Percentiles rank a stretch among this genome's conserved stretches.
phyloP scores from a whole-genome alignment of 2,113 vertebrate species.

The Dascyllus trimaculatus region DNA sequence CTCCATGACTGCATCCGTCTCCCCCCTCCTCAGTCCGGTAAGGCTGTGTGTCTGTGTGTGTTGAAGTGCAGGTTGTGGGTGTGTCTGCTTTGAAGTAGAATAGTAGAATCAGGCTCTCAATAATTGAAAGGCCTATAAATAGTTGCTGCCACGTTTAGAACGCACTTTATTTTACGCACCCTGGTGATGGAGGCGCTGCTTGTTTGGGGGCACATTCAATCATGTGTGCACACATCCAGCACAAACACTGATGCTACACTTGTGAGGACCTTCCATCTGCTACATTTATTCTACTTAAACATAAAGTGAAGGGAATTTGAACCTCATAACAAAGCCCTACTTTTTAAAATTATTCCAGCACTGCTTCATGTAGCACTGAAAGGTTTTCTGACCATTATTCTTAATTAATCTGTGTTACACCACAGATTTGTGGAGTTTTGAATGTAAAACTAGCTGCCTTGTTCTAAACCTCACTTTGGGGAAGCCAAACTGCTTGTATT shows the following conservation, averaged over 20 bases:
- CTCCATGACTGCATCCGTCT: constrained; percentile 17
- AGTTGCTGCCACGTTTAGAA: constrained; percentile 70
- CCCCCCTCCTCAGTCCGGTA: background rate
- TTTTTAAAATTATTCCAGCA: no score
- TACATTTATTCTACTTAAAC: background rate
- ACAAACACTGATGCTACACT: background rate
- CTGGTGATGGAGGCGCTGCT: background rate
- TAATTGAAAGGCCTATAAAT: constrained; percentile 69
- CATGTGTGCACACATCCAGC: background rate
- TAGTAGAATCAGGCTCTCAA: constrained; percentile 41
- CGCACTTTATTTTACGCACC: constrained; percentile 57
- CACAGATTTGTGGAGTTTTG: no score
- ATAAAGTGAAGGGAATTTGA: background rate
- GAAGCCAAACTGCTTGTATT: no score
- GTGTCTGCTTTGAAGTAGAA: constrained; percentile 46
- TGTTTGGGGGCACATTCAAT: constrained; percentile 2
- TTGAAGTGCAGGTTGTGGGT: background rate
- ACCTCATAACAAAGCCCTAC: no score
- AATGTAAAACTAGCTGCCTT: no score
- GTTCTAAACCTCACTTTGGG: no score
- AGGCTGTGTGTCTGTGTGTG: no score
- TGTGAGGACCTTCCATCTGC: background rate
- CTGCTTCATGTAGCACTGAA: no score
- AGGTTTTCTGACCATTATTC: no score
- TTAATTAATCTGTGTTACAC: no score